These are phyloP conservation scores for Cinclus mexicanus DNA, from an alignment of 2,113 vertebrate species.

Conservation along the genomic window DNA sequence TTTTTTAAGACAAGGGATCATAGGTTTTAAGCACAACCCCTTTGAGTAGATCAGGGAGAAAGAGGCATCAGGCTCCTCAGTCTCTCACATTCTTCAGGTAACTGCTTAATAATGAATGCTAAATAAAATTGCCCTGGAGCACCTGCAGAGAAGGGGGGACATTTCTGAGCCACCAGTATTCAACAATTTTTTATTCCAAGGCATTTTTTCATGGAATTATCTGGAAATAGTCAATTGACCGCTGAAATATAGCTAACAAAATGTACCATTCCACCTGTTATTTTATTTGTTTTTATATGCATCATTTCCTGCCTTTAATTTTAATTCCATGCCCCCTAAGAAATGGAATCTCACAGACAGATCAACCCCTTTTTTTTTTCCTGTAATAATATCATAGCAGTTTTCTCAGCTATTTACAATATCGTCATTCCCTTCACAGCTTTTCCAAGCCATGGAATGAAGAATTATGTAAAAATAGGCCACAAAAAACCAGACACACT, in stretches of 20 bases:
- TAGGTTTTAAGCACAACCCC: background rate
- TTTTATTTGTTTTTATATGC: background rate
- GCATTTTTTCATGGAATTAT: background rate
- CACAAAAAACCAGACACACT: constrained; percentile 48
- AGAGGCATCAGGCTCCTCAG: background rate
- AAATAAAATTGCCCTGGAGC: background rate
- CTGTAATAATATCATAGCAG: constrained; percentile 9
- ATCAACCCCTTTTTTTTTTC: background rate
- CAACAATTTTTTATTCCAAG: background rate
- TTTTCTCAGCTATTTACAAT: constrained; percentile 15
- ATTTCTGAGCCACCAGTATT: background rate
- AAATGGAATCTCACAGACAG: background rate
- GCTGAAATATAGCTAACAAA: background rate
- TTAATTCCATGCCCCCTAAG: background rate
- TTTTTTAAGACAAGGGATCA: background rate
- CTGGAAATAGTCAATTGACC: background rate
- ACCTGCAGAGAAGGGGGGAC: background rate
- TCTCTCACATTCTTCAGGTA: background rate
- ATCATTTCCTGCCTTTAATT: background rate
- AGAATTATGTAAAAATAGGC: constrained; percentile 63
- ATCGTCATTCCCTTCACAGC: background rate
- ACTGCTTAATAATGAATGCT: background rate
- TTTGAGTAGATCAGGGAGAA: fast-evolving
- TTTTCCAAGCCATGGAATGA: constrained; percentile 34
- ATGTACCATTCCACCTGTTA: background rate